These are phyloP conservation scores for Elachura formosa DNA, from an alignment of 2,113 vertebrate species.

Conservation along the genomic window DNA sequence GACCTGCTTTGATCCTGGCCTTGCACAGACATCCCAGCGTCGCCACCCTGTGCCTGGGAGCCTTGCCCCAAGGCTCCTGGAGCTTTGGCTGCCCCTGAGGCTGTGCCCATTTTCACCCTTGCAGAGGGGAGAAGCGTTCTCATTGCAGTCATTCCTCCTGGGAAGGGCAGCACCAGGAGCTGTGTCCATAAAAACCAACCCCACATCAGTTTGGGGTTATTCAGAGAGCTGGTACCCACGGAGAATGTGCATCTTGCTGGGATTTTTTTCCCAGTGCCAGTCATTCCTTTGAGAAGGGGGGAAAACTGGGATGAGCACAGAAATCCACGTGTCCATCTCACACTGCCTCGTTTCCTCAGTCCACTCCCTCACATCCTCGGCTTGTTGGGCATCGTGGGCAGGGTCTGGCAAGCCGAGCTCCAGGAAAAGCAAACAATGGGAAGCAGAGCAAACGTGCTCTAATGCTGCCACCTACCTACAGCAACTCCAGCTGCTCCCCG, in stretches of 20 bases:
- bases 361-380: background rate
- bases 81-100: background rate
- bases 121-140: background rate
- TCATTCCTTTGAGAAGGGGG: background rate
- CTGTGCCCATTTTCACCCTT: background rate
- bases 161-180: background rate
- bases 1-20: background rate
- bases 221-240: background rate
- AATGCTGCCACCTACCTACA: constrained; percentile 53
- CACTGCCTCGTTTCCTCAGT: background rate
- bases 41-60: background rate
- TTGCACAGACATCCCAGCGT: background rate
- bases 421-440: background rate
- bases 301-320: background rate
- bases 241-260: background rate
- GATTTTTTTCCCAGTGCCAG: background rate
- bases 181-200: rapidly evolving
- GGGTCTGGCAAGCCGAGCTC: background rate
- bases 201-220: background rate
- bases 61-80: background rate
- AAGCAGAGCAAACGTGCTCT: background rate
- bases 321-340: background rate
- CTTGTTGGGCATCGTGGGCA: background rate
- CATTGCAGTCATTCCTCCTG: rapidly evolving
- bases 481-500: background rate